These are phyloP conservation scores for Natrix natrix DNA, from an alignment of 2,797 vertebrate species.

Conservation along the genomic window DNA sequence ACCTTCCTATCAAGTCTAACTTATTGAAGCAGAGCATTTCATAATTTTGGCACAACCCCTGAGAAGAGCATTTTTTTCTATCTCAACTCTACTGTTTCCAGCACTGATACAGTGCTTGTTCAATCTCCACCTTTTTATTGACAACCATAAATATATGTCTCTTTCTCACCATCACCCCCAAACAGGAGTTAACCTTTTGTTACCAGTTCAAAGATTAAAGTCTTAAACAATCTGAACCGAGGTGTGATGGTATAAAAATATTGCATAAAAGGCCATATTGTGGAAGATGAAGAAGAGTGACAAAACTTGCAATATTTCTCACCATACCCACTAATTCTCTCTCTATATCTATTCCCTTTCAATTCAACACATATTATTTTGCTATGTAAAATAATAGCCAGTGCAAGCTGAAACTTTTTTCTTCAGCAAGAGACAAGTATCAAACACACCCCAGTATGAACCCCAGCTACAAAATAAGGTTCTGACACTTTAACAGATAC, in stretches of 20 bases:
- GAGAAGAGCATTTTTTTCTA: not conserved
- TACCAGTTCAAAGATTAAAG: not conserved
- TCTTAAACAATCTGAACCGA: not conserved
- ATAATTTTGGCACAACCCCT: not conserved
- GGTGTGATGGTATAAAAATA: not conserved
- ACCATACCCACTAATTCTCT: not conserved
- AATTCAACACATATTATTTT: not conserved
- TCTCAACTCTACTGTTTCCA: not conserved
- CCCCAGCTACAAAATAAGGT: not conserved
- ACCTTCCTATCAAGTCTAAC: not conserved
- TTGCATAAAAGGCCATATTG: not conserved
- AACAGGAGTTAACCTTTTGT: not conserved
- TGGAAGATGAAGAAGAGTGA: not conserved
- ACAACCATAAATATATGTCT: not conserved
- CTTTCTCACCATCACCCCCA: not conserved
- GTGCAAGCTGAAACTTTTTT: not conserved
- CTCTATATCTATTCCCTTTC: not conserved
- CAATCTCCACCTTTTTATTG: constrained; percentile 14
- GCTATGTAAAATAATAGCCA: not conserved
- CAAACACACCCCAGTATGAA: not conserved
- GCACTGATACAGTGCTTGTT: not conserved
- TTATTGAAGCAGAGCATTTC: not conserved
- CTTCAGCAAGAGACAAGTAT: not conserved
- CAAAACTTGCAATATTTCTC: not conserved
- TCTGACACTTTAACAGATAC: not conserved